These are phyloP conservation scores for Malachius bipustulatus DNA, from an alignment of 2,888 invertebrate species.

Conservation along the genomic window DNA sequence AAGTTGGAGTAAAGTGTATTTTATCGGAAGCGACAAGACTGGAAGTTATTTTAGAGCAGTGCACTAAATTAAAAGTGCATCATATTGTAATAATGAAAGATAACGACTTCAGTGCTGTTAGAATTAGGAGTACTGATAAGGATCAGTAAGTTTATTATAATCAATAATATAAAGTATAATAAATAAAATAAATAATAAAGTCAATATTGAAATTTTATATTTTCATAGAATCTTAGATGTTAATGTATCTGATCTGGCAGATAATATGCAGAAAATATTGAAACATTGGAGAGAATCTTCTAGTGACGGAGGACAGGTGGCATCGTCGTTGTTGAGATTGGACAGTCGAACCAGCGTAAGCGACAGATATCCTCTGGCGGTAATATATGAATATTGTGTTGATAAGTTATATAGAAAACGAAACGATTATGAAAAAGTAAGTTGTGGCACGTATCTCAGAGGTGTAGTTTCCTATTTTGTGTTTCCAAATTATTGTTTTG, in stretches of 20 bases:
- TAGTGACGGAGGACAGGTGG: constrained; percentile 15
- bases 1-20: constrained; percentile 52
- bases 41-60: constrained; percentile 55
- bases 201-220: too few species aligned
- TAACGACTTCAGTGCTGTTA: constrained; percentile 42
- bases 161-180: too few species aligned
- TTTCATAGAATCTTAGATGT: too few species aligned
- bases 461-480: too few species aligned
- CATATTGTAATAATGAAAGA: constrained; percentile 51
- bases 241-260: constrained; percentile 50
- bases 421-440: too few species aligned
- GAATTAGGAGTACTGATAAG: constrained; percentile 50
- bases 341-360: too few species aligned
- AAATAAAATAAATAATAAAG: too few species aligned
- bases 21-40: constrained; percentile 47
- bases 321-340: constrained; percentile 24
- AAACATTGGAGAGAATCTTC: constrained; percentile 30
- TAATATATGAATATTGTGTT: too few species aligned
- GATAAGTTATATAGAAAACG: too few species aligned
- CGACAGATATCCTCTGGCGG: too few species aligned
- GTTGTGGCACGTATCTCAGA: too few species aligned
- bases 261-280: constrained; percentile 55
- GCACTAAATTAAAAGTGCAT: constrained; percentile 46
- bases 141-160: constrained; percentile 45
- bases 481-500: too few species aligned